Percentiles rank a stretch among this genome's conserved stretches.
Evolutionary conservation across 2,797 vertebrate genomes (phyloP).

Genomic region (Sebastolobus alascanus): DNA sequence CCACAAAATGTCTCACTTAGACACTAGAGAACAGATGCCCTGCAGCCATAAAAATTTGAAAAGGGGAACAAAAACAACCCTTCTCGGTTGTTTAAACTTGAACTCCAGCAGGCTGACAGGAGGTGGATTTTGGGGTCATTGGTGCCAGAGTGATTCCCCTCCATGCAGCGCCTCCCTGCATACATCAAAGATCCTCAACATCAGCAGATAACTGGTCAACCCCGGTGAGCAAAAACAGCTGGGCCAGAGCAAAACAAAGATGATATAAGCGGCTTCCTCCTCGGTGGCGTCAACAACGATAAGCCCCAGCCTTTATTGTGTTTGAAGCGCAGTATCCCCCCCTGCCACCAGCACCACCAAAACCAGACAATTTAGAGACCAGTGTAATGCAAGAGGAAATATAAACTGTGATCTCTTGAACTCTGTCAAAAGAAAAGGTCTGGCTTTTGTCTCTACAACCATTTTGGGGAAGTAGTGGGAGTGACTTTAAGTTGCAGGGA

Average conservation of each 20-base stretch:
- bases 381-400: conserved; percentile 78
- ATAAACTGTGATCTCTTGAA: conserved; percentile 80
- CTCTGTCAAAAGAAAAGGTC: conserved; percentile 71
- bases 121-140: conserved; percentile 68
- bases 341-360: conserved; percentile 41
- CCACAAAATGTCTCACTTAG: conserved; percentile 44
- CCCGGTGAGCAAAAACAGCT: conserved; percentile 76
- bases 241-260: conserved; percentile 78
- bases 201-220: conserved; percentile 72
- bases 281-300: conserved; percentile 60
- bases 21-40: conserved; percentile 59
- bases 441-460: conserved; percentile 73
- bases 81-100: conserved; percentile 79
- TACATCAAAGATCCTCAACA: conserved; percentile 75
- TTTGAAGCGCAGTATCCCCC: conserved; percentile 53
- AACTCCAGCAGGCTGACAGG: conserved; percentile 71
- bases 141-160: conserved; percentile 47
- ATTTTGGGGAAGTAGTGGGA: conserved; percentile 70
- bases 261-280: conserved; percentile 79
- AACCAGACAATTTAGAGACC: conserved; percentile 73
- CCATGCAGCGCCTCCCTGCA: conserved; percentile 37
- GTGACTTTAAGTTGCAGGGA: conserved; percentile 59
- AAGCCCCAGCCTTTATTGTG: conserved; percentile 59
- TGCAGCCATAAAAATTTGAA: conserved; percentile 24
- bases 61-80: conserved; percentile 61